phyloP scores from a whole-genome alignment of 2,113 vertebrate species.

The Stigmatopora argus region DNA sequence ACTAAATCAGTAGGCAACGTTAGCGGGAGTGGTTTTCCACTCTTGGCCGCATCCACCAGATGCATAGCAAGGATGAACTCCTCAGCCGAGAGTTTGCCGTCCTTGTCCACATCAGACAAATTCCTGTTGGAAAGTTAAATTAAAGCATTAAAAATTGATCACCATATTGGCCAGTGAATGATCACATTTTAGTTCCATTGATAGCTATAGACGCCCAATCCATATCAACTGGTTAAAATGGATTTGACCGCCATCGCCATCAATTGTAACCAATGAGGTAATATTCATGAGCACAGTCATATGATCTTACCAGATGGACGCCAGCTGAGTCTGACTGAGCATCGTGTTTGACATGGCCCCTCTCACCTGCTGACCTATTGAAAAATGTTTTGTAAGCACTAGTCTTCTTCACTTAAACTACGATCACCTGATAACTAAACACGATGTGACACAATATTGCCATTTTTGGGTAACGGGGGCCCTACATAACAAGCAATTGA shows the following conservation, averaged over 20 bases:
- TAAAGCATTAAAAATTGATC: neutral
- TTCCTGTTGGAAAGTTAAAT: slow-evolving; percentile 69
- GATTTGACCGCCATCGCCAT: too few species aligned
- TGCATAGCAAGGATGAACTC: slow-evolving; percentile 98
- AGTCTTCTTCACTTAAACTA: too few species aligned
- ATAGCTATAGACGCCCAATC: too few species aligned
- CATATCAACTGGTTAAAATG: too few species aligned
- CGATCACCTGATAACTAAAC: too few species aligned
- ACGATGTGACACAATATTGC: too few species aligned
- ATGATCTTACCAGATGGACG: slow-evolving; percentile 89
- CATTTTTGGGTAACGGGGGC: too few species aligned
- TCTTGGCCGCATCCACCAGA: slow-evolving; percentile 87
- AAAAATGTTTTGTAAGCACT: neutral
- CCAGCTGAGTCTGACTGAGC: slow-evolving; percentile 90
- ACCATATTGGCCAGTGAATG: neutral
- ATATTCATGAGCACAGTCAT: neutral
- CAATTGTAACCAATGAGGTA: too few species aligned
- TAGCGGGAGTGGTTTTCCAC: slow-evolving; percentile 81
- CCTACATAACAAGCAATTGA: too few species aligned
- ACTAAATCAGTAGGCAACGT: slow-evolving; percentile 83
- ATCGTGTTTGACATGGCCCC: slow-evolving; percentile 86
- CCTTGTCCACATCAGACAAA: slow-evolving; percentile 87
- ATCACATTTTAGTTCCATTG: too few species aligned
- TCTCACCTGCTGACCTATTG: slow-evolving; percentile 88
- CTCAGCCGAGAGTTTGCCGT: slow-evolving; percentile 91